Evolutionary conservation across 2,888 invertebrate genomes (phyloP), one percentile per base, ranked within the genome.

Genomic region (Hololepta plana): DNA sequence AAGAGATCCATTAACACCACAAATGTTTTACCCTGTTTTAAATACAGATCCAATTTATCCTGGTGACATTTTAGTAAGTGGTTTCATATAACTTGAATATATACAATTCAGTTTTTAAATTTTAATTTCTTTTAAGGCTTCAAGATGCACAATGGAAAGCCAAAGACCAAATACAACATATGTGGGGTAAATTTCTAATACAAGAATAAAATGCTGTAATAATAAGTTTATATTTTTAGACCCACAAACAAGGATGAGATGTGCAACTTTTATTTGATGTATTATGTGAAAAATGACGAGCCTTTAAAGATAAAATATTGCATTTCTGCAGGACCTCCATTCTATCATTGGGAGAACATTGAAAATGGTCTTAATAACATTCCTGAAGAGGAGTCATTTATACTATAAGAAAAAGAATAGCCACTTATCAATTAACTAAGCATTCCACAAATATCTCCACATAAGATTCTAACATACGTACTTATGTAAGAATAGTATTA

Each of bases 221-320:
- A 9, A 24, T 3, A 8, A 13, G 13, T 26, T 12, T 14, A 12
- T 22, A 13, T 30, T 44, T 46, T 26, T 53, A 79, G 82, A 1
- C 62, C 75, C 2, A 88, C 88, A 13, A 82, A 80, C 46, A 64
- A 72, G 8, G 84, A 90, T 41, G 90, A 91, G 55, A 91, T 91
- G 90, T 91, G 90, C 58, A 91, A 90, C 55, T 88, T 90, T 55
- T 91, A 91, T 53, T 51, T 91, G 2, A 85, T 90, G 84, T 90
- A 90, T 52, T 90, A 82, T 59, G 82, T 87, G 1, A 70, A 84
- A 27, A 64, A 74, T 26, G 69, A 64, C n/a, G 62, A 69, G 3
- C 82, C 85, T 0, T 53, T 88, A 3, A 53, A 71, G 0, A 72
- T 69, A 53, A 80, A 82, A 50, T 81, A 81, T 45, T 88, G 82